A percentile compares a stretch with the other conserved stretches of the same genome.
Evolutionary conservation across 2,113 vertebrate genomes (phyloP).

Genomic region (Heloderma charlesbogerti): DNA sequence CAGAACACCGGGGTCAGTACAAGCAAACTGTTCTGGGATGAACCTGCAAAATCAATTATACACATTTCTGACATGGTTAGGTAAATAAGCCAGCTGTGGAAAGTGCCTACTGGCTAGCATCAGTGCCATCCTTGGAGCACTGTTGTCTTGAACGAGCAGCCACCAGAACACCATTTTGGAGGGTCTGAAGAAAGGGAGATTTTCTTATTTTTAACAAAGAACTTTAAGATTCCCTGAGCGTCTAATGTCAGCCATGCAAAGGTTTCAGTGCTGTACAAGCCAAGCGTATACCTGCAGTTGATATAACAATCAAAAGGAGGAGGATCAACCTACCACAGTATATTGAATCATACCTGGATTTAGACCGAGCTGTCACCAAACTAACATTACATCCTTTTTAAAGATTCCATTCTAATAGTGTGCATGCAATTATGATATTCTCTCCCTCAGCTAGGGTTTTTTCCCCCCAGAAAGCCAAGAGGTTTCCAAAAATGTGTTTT

Average conservation of each 20-base stretch:
- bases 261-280: too few relatives aligned
- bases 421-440: background rate
- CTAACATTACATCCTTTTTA: background rate
- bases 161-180: background rate
- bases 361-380: background rate
- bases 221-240: background rate
- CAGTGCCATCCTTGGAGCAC: background rate
- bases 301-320: background rate
- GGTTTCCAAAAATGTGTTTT: background rate
- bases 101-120: background rate
- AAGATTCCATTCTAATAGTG: background rate
- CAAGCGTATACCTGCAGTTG: background rate
- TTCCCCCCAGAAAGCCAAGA: background rate
- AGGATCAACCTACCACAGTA: background rate
- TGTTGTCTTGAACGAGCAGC: background rate
- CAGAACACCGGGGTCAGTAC: background rate
- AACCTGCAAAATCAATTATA: background rate
- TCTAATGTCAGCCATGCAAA: background rate
- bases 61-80: background rate
- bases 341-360: background rate
- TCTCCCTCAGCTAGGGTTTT: background rate
- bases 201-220: background rate
- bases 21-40: background rate
- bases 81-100: background rate
- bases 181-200: background rate